Conservation (phyloP, 2,888 invertebrate genomes). For the Andrena fulva region DNA sequence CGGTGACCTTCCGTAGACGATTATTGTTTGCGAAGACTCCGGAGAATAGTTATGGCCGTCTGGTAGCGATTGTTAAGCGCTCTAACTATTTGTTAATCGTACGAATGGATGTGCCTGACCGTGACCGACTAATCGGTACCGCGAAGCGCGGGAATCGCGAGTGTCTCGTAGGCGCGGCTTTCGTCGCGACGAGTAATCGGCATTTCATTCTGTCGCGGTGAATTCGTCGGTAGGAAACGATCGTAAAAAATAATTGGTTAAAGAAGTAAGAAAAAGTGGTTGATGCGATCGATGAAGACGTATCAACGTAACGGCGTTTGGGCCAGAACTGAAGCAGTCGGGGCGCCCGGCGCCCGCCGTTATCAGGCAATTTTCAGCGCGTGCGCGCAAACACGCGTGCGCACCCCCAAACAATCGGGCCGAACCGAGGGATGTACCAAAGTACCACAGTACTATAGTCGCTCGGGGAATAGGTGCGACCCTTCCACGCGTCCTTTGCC, state of each 20-base stretch:
- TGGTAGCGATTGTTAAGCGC: background rate
- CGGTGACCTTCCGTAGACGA: background rate
- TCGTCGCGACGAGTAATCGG: conserved; percentile 1
- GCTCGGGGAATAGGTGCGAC: conserved; percentile 72
- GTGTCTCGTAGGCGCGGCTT: background rate
- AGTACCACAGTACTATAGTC: conserved; percentile 37
- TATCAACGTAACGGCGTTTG: conserved; percentile 78
- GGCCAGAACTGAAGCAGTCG: conserved; percentile 77
- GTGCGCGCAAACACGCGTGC: conserved; percentile 55
- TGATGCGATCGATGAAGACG: conserved; percentile 30
- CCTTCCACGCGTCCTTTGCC: conserved; percentile 51
- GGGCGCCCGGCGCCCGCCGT: conserved; percentile 75
- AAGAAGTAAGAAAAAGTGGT: background rate
- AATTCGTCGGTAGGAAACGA: background rate
- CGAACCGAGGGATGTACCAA: conserved; percentile 60
- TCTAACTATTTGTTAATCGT: background rate
- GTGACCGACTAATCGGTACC: background rate
- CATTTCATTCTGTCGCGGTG: conserved; percentile 46
- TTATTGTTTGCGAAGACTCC: too few relatives aligned
- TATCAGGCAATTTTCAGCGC: conserved; percentile 80
- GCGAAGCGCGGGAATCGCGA: conserved; percentile 15
- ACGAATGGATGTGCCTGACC: background rate
- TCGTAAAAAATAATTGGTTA: background rate
- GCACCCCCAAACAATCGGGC: conserved; percentile 58
- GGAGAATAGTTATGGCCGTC: too few relatives aligned